phyloP scores from a whole-genome alignment of 2,797 vertebrate genomes.

The Sebastes matsubarae region DNA sequence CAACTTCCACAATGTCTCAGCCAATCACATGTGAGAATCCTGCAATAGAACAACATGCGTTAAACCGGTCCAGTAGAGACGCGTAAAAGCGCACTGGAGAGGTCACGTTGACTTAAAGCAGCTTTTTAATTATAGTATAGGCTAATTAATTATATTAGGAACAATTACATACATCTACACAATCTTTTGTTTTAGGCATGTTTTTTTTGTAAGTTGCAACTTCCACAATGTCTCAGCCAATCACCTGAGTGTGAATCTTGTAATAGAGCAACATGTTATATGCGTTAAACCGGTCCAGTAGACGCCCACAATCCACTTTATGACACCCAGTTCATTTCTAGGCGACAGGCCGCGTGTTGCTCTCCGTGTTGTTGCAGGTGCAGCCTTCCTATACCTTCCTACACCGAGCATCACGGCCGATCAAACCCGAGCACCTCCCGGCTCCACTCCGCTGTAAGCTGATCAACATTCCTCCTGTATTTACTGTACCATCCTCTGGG shows the following conservation, averaged over 20 bases:
- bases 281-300: constrained; percentile 21
- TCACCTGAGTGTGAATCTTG: background rate
- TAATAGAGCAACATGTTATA: background rate
- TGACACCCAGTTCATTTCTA: constrained; percentile 13
- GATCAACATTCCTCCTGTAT: constrained; percentile 81
- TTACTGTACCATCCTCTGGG: constrained; percentile 70
- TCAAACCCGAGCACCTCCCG: constrained; percentile 54
- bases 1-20: background rate
- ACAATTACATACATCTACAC: too few relatives aligned
- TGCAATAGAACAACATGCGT: background rate
- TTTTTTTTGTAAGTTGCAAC: too few relatives aligned
- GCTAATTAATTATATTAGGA: background rate
- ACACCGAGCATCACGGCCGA: constrained; percentile 36
- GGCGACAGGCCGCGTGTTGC: constrained; percentile 12
- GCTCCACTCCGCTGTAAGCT: constrained; percentile 65
- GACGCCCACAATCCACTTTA: background rate
- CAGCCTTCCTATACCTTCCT: background rate
- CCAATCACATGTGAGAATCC: background rate
- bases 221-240: background rate
- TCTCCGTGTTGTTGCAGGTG: constrained; percentile 59
- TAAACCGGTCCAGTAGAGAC: constrained; percentile 26
- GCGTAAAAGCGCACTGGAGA: constrained; percentile 39
- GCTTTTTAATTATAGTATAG: background rate
- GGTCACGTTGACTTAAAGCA: background rate
- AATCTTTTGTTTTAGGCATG: background rate